These are phyloP conservation scores for Ailurus styani DNA, from an alignment of 2,113 vertebrate species.

Conservation along the genomic window DNA sequence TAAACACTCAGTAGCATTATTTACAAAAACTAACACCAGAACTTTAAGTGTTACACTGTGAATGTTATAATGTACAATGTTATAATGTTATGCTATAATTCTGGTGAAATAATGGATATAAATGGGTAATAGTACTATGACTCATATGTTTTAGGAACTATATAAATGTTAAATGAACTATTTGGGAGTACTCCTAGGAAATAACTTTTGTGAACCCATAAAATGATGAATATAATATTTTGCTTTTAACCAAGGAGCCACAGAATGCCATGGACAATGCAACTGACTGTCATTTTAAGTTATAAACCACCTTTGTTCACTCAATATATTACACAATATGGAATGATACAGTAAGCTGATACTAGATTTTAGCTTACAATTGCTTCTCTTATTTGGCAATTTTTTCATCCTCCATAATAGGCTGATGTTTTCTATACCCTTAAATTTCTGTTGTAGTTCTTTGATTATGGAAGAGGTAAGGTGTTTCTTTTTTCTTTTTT, in stretches of 20 bases:
- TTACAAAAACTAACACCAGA: not conserved
- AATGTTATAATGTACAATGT: not conserved
- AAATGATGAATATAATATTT: not conserved
- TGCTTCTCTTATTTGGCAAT: not conserved
- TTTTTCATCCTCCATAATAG: not conserved
- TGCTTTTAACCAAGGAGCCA: not conserved
- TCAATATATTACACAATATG: not conserved
- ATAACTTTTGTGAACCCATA: not conserved
- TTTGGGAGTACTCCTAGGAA: not conserved
- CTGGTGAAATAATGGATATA: not conserved
- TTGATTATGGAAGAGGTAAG: not conserved
- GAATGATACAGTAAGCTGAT: not conserved
- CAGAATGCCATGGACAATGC: not conserved
- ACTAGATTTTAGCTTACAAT: not conserved
- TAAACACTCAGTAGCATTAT: not conserved
- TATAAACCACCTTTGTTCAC: not conserved
- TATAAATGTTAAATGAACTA: not conserved
- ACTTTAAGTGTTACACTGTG: not conserved
- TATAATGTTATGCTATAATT: not conserved
- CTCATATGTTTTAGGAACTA: not conserved
- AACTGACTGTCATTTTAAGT: not conserved
- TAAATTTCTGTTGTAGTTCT: not conserved
- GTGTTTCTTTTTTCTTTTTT: not conserved
- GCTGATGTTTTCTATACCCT: not conserved
- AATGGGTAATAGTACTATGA: not conserved